Base-by-base conservation (phyloP, 1,140 invertebrate genomes). In the Bombus difficillimus region DNA sequence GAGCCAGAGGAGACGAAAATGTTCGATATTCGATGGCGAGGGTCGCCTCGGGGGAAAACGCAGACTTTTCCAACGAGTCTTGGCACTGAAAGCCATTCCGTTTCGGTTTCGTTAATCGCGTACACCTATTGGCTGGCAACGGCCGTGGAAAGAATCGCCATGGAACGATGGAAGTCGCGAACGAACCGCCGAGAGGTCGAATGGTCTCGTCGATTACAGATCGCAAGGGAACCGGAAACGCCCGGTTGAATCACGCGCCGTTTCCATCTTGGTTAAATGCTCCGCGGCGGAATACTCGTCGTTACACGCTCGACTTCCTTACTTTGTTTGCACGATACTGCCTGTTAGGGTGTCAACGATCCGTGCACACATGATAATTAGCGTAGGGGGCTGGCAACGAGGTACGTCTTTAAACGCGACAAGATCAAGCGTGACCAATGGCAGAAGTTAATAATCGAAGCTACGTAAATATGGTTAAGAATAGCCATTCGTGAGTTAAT, bases 151-250 rank as follows among this genome's bases (percentile, higher is more conserved):
- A 71, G 57, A 75, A 75, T 82, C 78, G 85, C 28, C 32, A 62
- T 39, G 43, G 72, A 78, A 81, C 22, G 9, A 66, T 75, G 64
- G 53, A 68, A 37, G n/a, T 74, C 39, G 57, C 28, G 37, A 34
- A 59, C 39, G 34, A 47, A 37, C 9, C 32, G 39, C 43, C 79
- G 25, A 73, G 43, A 88, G 89, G 25, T 37, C 76, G 84, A 18
- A 22, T 6, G 4, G 68, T 28, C 77, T 77, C 85, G 81, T 75
- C 79, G 86, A 90, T 90, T 87, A 87, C 66, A 43, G 71, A 73
- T 76, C 80, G 74, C 77, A 88, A 83, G 85, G 88, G 84, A 89
- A 91, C 88, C 85, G 90, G 88, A 90, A 92, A 90, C 90, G 89
- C 83, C 76, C 86, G 86, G 43, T 73, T 77, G 83, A 80, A 66